Evolutionary conservation across 2,113 vertebrate species (phyloP).

Genomic region (Embiotoca jacksoni): DNA sequence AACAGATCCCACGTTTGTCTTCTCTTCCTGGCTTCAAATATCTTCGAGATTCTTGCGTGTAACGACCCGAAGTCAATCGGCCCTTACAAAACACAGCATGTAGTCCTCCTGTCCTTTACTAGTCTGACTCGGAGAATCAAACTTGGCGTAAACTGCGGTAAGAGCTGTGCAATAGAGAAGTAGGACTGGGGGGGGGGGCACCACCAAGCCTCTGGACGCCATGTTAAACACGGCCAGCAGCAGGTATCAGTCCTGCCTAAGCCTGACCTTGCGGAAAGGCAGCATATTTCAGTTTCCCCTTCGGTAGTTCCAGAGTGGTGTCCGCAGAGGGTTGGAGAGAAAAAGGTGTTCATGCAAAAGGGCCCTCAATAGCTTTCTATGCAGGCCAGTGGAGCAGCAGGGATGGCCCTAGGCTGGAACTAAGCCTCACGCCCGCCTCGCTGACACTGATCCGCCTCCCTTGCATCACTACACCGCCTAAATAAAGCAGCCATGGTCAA

Average conservation of each 20-base stretch:
- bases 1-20: no score
- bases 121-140: slow-evolving; percentile 13
- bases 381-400: slow-evolving; percentile 67
- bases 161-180: slow-evolving; percentile 24
- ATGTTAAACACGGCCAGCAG: slow-evolving; percentile 59
- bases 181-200: background rate
- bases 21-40: no score
- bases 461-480: slow-evolving; percentile 59
- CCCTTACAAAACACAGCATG: slow-evolving; percentile 29
- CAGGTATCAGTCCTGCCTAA: slow-evolving; percentile 58
- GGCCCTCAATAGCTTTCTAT: slow-evolving; percentile 47
- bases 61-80: slow-evolving; percentile 37
- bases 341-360: slow-evolving; percentile 47
- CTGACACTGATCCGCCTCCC: slow-evolving; percentile 73
- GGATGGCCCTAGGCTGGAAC: slow-evolving; percentile 72
- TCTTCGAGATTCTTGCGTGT: no score
- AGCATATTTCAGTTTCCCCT: slow-evolving; percentile 73
- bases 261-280: slow-evolving; percentile 62
- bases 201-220: slow-evolving; percentile 17
- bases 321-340: slow-evolving; percentile 52
- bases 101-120: slow-evolving; percentile 29
- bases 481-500: slow-evolving; percentile 66
- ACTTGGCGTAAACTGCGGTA: slow-evolving; percentile 17
- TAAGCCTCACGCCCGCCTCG: slow-evolving; percentile 61
- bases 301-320: slow-evolving; percentile 57